A percentile compares a stretch with the other conserved stretches of the same genome.
Conservation (phyloP, 2,888 invertebrate species). For the Athalia circularis region DNA sequence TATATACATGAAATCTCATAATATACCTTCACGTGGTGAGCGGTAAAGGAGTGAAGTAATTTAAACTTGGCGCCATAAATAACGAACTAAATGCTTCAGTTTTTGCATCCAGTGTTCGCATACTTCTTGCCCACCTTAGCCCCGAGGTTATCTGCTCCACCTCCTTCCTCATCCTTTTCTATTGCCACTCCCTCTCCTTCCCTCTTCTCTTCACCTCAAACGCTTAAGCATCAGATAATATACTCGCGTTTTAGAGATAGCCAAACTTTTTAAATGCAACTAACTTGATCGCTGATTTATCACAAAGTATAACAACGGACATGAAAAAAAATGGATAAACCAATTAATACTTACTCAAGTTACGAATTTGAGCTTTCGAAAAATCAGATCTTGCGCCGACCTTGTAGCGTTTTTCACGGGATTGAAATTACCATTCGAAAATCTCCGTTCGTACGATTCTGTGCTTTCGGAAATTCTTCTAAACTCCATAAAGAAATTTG, state of each 20-base stretch:
- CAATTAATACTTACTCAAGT: too few species aligned
- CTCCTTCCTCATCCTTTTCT: not conserved
- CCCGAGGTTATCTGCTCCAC: not conserved
- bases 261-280: too few species aligned
- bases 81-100: conserved; percentile 43
- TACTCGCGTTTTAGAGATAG: conserved; percentile 1
- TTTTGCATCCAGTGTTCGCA: conserved; percentile 30
- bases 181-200: not conserved
- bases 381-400: too few species aligned
- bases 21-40: not conserved
- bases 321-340: too few species aligned
- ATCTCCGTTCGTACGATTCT: too few species aligned
- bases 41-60: conserved; percentile 29
- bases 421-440: too few species aligned
- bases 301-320: too few species aligned
- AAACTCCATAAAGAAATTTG: too few species aligned
- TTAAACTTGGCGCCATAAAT: conserved; percentile 41
- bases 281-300: too few species aligned
- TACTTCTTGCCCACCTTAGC: conserved; percentile 18
- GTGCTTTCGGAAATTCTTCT: too few species aligned
- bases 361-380: too few species aligned
- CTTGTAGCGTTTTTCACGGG: too few species aligned
- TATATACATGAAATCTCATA: not conserved
- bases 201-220: not conserved
- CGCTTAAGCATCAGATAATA: conserved; percentile 32